Evolutionary conservation across 2,113 vertebrate genomes (phyloP).

Genomic region (Chauna torquata): DNA sequence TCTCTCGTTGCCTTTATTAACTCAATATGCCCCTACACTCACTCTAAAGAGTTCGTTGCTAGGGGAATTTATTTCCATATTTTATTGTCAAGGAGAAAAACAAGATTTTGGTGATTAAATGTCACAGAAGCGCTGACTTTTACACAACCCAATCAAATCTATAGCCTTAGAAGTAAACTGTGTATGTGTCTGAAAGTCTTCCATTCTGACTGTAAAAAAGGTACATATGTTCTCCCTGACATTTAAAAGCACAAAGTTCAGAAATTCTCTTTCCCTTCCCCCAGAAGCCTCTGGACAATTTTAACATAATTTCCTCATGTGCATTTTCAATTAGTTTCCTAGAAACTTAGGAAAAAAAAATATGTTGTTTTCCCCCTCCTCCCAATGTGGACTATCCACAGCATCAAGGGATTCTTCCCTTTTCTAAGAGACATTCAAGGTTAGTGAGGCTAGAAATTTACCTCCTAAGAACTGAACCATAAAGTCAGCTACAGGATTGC

Average conservation of each 20-base stretch:
- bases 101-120: conserved; percentile 25
- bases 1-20: conserved; percentile 46
- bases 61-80: conserved; percentile 42
- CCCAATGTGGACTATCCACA: background rate
- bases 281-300: background rate
- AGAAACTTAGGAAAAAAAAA: background rate
- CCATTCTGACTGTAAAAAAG: background rate
- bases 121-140: conserved; percentile 30
- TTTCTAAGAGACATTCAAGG: background rate
- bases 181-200: background rate
- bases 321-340: conserved; percentile 25
- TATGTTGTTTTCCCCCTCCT: background rate
- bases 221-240: background rate
- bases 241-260: background rate
- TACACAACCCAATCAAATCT: conserved; percentile 4
- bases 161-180: background rate
- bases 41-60: conserved; percentile 27
- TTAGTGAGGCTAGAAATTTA: conserved; percentile 20
- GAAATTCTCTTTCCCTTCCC: background rate
- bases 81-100: conserved; percentile 36
- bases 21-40: conserved; percentile 11
- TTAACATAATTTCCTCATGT: background rate
- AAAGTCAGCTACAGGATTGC: background rate
- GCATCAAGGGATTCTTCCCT: background rate
- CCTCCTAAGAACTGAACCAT: background rate